A percentile compares a stretch with the other conserved stretches of the same genome.
Evolutionary conservation across 2,797 vertebrate genomes (phyloP).

Genomic region (Apogon talboti): DNA sequence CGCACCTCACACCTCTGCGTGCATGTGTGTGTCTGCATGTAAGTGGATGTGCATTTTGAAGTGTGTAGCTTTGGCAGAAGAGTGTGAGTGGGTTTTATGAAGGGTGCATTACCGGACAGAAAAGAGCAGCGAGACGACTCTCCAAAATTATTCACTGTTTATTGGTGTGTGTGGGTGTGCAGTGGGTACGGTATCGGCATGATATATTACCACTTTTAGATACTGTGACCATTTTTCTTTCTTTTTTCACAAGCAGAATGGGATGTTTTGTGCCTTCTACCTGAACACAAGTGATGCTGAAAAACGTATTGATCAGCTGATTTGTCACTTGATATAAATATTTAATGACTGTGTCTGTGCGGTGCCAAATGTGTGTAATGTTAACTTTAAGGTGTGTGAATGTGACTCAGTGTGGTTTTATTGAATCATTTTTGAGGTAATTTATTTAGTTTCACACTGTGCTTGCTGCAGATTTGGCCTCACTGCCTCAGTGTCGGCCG

Average conservation of each 20-base stretch:
- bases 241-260: not conserved
- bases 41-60: slow-evolving; percentile 30
- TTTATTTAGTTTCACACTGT: no score
- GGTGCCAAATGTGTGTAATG: not conserved
- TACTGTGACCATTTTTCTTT: slow-evolving; percentile 16
- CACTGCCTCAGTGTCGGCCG: no score
- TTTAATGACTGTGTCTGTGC: not conserved
- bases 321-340: slow-evolving; percentile 2
- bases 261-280: slow-evolving; percentile 1
- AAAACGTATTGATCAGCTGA: not conserved
- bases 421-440: no score
- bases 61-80: slow-evolving; percentile 48
- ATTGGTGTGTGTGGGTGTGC: slow-evolving; percentile 39
- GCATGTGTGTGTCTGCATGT: not conserved
- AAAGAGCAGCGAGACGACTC: slow-evolving; percentile 41
- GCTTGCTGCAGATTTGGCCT: no score
- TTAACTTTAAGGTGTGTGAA: no score
- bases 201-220: slow-evolving; percentile 36
- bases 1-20: slow-evolving; percentile 36
- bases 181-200: slow-evolving; percentile 37
- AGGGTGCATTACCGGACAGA: slow-evolving; percentile 55
- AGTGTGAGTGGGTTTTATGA: slow-evolving; percentile 58
- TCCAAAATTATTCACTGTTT: slow-evolving; percentile 35
- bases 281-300: not conserved
- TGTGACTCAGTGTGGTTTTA: no score